A percentile compares a stretch with the other conserved stretches of the same genome.
phyloP scores from a whole-genome alignment of 2,797 vertebrate species.

The Tokudaia muenninki region DNA sequence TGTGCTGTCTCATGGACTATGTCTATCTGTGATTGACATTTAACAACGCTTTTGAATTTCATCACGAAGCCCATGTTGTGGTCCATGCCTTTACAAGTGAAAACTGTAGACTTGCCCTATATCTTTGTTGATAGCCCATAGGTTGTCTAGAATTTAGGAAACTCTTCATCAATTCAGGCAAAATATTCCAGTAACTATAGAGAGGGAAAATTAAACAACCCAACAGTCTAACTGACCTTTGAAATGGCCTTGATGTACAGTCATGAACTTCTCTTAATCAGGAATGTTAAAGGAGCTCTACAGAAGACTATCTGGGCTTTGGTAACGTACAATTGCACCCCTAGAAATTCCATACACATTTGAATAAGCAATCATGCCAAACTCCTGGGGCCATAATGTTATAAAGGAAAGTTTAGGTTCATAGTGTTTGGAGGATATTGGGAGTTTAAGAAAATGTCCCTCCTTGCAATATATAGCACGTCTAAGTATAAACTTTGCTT shows the following conservation, averaged over 20 bases:
- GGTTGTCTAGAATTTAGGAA: conserved; percentile 7
- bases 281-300: neutral
- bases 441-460: neutral
- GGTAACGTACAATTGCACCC: neutral
- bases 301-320: neutral
- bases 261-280: neutral
- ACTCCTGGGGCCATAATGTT: neutral
- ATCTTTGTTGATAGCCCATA: neutral
- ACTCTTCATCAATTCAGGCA: neutral
- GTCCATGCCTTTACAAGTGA: neutral
- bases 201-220: neutral
- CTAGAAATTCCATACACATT: neutral
- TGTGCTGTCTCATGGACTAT: neutral
- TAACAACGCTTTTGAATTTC: neutral
- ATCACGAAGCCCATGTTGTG: neutral
- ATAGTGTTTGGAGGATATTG: neutral
- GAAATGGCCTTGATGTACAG: no score
- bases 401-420: neutral
- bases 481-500: neutral
- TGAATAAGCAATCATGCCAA: neutral
- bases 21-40: neutral
- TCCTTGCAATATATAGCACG: neutral
- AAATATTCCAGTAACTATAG: neutral
- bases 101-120: neutral
- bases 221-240: neutral